phyloP scores from a whole-genome alignment of 2,113 vertebrate species.

The Smithornis capensis region DNA sequence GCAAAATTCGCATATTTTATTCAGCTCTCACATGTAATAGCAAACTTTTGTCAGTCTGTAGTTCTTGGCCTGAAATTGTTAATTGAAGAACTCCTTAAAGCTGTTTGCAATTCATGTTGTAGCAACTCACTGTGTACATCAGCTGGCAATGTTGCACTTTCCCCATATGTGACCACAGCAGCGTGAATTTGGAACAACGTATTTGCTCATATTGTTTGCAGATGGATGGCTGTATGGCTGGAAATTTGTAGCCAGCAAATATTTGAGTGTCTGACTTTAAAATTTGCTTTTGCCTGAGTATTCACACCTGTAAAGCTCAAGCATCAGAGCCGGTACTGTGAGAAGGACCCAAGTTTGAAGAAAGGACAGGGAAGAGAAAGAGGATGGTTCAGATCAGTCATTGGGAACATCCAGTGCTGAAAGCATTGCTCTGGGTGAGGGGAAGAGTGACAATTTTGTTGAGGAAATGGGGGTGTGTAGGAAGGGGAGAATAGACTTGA shows the following conservation, averaged over 20 bases:
- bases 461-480: neutral
- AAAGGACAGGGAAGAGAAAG: neutral
- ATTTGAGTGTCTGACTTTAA: neutral
- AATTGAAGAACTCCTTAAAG: constrained; percentile 1
- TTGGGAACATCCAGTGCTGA: neutral
- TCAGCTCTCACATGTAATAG: neutral
- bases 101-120: neutral
- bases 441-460: neutral
- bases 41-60: neutral
- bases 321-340: neutral
- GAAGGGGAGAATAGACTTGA: neutral
- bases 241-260: neutral
- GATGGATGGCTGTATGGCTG: neutral
- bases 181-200: neutral
- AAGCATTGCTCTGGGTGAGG: neutral
- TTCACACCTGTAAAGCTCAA: neutral
- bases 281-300: neutral
- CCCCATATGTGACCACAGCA: neutral
- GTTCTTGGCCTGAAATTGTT: neutral
- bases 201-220: neutral
- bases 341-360: neutral
- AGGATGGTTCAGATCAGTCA: neutral
- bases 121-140: neutral
- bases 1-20: neutral
- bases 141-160: neutral